Base-by-base conservation (phyloP, 1,140 invertebrate species). In the Drosophila orosa region DNA sequence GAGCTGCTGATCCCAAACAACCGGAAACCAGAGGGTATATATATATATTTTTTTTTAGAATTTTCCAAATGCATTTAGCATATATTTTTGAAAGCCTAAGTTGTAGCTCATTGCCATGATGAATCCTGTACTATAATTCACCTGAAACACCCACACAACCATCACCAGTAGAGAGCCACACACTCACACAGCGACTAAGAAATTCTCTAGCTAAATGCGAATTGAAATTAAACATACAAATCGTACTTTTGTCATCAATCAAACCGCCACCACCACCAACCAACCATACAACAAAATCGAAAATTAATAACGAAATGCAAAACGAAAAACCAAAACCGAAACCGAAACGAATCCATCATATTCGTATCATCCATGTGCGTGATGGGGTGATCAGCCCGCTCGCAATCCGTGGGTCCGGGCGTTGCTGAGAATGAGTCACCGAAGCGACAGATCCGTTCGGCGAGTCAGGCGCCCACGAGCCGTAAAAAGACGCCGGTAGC, bases 371-470 rank as follows among this genome's bases (percentile, higher is more conserved):
- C 48, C 56, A 71, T 76, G 54, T 73, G 72, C 65, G 65, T 83
- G 65, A 29, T 60, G 54, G 15, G 48, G 48, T 31, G 50, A 54
- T 69, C 84, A 93, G 95, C 94, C 83, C 94, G 95, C 71, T 96
- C 95, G 22, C 95, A 95, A 91, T 96, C 95, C 42, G 94, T 95
- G 73, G 95, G 95, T 61, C 95, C 95, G 12, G 92, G 92, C 63
- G 92, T 93, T 63, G 82, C 89, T 58, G 89, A 91, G 77, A 92
- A 82, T 73, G 94, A 95, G 77, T 95, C 95, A 91, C 96, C 96
- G 25, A 96, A 96, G 82, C 94, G 95, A 63, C 95, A 96, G 72
- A 94, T 95, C 31, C 95, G 92, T 92, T 95, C 93, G 61, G 94
- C 93, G 74, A 94, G 92, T 77, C 92, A 92, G 60, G 93, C 93